phyloP scores from a whole-genome alignment of 1,140 invertebrate genomes.

The Yoshiicerus persimilis region DNA sequence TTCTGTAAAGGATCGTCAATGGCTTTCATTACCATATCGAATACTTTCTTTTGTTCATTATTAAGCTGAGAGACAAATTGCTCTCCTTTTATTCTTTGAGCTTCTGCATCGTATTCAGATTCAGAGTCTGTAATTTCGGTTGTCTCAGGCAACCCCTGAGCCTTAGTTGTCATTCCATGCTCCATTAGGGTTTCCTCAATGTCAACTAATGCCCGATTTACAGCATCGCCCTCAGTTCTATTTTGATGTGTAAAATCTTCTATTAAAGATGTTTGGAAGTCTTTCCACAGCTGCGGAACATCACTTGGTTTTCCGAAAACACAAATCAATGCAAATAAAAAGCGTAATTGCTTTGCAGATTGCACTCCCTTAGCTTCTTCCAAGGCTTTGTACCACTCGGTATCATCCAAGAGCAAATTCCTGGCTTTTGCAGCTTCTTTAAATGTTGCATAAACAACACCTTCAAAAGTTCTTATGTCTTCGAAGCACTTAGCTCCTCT shows the following conservation, averaged over 20 bases:
- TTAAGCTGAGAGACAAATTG: neutral
- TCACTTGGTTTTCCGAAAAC: conserved; percentile 41
- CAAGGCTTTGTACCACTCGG: conserved; percentile 39
- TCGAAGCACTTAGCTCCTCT: conserved; percentile 47
- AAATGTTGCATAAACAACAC: conserved; percentile 40
- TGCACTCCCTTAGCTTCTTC: conserved; percentile 26
- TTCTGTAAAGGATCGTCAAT: neutral
- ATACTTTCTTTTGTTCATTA: neutral
- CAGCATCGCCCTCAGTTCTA: neutral
- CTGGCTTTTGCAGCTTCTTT: conserved; percentile 41
- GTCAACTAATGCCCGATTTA: neutral
- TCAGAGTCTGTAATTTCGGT: neutral
- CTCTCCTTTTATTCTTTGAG: neutral
- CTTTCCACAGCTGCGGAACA: neutral
- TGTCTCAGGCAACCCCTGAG: neutral
- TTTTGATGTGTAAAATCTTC: neutral
- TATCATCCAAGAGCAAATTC: conserved; percentile 43
- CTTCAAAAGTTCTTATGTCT: conserved; percentile 41
- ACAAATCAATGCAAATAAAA: conserved; percentile 46
- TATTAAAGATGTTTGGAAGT: neutral
- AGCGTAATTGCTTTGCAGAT: conserved; percentile 38
- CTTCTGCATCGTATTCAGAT: neutral
- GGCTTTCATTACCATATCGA: neutral
- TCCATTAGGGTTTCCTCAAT: neutral
- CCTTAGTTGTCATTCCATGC: too few species aligned